These are phyloP conservation scores for Mandrillus leucophaeus DNA, from an alignment of 2,113 vertebrate species.

Conservation along the genomic window DNA sequence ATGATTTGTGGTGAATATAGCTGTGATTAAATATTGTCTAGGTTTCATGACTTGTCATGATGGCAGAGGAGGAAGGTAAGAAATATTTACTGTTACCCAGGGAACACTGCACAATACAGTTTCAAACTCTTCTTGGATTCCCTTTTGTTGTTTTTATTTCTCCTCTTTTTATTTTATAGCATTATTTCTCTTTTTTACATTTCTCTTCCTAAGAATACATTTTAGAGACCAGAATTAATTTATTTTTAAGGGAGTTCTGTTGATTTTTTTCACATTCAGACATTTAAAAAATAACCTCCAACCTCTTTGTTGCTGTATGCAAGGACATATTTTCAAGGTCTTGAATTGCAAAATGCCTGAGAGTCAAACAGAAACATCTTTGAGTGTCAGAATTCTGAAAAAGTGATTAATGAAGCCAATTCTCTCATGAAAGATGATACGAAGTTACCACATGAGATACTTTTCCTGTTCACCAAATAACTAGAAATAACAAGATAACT, in stretches of 20 bases:
- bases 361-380: neutral
- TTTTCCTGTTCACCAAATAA: neutral
- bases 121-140: neutral
- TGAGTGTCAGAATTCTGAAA: neutral
- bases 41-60: neutral
- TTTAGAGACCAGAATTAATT: conserved; percentile 28
- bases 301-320: neutral
- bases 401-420: neutral
- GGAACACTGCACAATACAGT: neutral
- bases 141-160: neutral
- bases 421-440: neutral
- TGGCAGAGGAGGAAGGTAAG: neutral
- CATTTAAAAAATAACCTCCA: neutral
- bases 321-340: neutral
- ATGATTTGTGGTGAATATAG: neutral
- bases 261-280: neutral
- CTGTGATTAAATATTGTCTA: neutral
- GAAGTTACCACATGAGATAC: neutral
- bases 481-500: neutral
- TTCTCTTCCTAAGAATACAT: neutral
- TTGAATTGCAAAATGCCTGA: neutral
- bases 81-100: neutral
- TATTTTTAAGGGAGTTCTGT: neutral
- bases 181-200: neutral
- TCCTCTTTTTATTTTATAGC: neutral